Base-by-base conservation (phyloP, 2,888 invertebrate species). In the Caenorhabditis sp. region DNA sequence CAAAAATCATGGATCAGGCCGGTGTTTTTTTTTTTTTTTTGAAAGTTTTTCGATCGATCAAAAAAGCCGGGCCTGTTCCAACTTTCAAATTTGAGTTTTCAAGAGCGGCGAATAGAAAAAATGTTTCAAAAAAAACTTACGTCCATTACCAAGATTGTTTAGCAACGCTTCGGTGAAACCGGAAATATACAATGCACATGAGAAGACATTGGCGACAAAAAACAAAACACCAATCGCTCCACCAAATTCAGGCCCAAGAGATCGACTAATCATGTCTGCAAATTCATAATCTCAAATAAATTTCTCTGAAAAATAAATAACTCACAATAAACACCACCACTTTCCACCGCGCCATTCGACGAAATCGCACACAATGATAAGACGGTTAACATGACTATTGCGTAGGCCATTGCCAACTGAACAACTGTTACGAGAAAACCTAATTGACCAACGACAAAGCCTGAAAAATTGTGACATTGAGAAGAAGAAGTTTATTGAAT, bases 261-360 rank as follows among this genome's bases (percentile, higher is more conserved):
- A 96, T 84, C 99, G 91, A 89, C 96, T 97, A 81, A 99, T 97
- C 99, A 99, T 99, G 90, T 97, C 97, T 97, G 88, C 21, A 67
- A 62, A n/a, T n/a, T 58, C 12, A 36, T 36, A 12, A 5, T 36
- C 12, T 36, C 36, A 26, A 31, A 53, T 12, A 31, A 5, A 12
- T 12, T 58, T n/a, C 58, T 31, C 4, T 12, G 8, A 17, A 6
- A 8, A 24, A 6, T 8, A 6, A 23, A 14, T 21, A 49, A 81
- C 81, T 82, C 93, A 97, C 97, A 99, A 88, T 99, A 99, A 51
- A 97, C 97, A 17, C 99, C 99, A 0, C 99, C 99, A 10, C 99
- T 97, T 90, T 99, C 96, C 0, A 99, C 93, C 27, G 97, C 97
- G 21, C 99, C 99, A 90, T 99, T 99, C 36, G 97, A 99, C 1